Evolutionary conservation across 2,797 vertebrate genomes (phyloP).

Genomic region (Anniella stebbinsi): DNA sequence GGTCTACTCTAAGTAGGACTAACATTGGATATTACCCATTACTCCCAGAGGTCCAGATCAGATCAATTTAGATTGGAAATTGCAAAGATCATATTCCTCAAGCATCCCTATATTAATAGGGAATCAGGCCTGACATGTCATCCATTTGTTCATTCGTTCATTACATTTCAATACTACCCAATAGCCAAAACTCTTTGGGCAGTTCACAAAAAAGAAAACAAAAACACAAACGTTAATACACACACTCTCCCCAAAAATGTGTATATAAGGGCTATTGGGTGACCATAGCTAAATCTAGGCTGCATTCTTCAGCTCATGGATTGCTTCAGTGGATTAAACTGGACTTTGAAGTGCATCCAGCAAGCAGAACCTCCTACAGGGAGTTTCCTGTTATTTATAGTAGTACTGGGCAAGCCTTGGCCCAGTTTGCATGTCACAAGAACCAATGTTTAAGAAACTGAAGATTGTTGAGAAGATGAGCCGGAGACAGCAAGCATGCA

Average conservation of each 20-base stretch:
- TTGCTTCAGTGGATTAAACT: background rate
- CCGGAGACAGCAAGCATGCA: no score
- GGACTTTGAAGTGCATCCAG: background rate
- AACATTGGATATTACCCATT: background rate
- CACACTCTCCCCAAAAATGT: no score
- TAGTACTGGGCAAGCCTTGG: background rate
- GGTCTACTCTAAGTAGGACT: no score
- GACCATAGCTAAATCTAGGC: background rate
- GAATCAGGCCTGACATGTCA: background rate
- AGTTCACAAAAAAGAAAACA: no score
- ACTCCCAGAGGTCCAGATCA: background rate
- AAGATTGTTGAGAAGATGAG: no score
- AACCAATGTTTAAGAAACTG: no score
- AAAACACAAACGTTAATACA: no score
- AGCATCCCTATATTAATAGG: background rate
- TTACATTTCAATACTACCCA: no score
- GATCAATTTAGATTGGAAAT: background rate
- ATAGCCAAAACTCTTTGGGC: no score
- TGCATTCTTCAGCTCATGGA: background rate
- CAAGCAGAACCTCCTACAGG: background rate
- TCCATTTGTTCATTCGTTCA: no score
- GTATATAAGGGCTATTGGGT: background rate
- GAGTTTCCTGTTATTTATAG: background rate
- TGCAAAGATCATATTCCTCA: background rate
- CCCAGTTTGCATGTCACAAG: no score